A percentile compares a stretch with the other conserved stretches of the same genome.
These are phyloP conservation scores for Spheniscus humboldti DNA, from an alignment of 2,797 vertebrate genomes.

Conservation along the genomic window DNA sequence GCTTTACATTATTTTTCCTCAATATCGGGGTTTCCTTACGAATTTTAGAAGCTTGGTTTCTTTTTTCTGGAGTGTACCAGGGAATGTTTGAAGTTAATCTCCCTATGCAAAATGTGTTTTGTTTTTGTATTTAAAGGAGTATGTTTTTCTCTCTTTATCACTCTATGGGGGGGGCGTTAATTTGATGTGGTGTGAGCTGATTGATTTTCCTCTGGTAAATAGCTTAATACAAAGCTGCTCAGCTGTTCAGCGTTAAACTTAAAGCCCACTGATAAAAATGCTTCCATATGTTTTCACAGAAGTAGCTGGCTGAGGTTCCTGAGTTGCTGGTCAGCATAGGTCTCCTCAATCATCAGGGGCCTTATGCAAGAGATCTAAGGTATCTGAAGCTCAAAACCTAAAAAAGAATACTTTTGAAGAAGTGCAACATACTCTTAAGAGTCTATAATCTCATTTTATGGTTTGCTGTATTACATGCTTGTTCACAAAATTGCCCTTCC, in stretches of 20 bases:
- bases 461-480: not conserved
- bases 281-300: not conserved
- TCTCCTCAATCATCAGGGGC: not conserved
- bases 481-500: constrained; percentile 5
- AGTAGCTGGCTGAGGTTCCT: not conserved
- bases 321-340: not conserved
- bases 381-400: not conserved
- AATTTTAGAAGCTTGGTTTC: not conserved
- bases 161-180: not conserved
- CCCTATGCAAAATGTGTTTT: not conserved
- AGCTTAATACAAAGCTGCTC: not conserved
- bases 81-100: not conserved
- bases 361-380: not conserved
- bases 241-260: not conserved
- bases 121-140: not conserved
- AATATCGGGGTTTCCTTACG: not conserved
- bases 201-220: not conserved
- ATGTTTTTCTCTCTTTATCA: not conserved
- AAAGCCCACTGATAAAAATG: not conserved
- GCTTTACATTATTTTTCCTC: not conserved
- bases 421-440: not conserved
- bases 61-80: not conserved
- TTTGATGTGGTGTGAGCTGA: not conserved
- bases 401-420: not conserved
- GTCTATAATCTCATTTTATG: not conserved